Evolutionary conservation across 2,888 invertebrate species (phyloP).

Genomic region (Fissipunctia ypsillon): DNA sequence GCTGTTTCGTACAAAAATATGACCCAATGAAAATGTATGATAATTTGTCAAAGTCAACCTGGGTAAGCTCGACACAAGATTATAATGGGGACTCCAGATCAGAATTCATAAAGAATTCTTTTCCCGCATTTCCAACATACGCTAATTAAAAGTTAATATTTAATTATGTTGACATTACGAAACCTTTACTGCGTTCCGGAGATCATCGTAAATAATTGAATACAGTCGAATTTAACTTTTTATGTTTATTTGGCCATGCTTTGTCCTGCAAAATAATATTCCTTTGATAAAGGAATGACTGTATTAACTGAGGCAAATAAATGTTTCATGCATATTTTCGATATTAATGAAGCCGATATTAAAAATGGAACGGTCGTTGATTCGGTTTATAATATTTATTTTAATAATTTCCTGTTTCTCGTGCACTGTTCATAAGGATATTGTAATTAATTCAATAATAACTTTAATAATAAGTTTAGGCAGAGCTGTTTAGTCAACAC

Average conservation of each 20-base stretch:
- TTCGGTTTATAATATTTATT: neutral
- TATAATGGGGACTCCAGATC: neutral
- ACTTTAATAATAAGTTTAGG: no score
- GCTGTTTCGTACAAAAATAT: no score
- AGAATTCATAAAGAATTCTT: neutral
- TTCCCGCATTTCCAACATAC: neutral
- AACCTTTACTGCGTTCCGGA: slow-evolving; percentile 1
- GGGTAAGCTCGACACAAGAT: neutral
- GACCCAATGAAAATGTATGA: no score
- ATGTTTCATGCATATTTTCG: slow-evolving; percentile 14
- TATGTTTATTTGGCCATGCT: slow-evolving; percentile 6
- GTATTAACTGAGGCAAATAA: slow-evolving; percentile 19
- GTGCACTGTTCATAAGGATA: neutral
- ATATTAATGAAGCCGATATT: slow-evolving; percentile 14
- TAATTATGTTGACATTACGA: slow-evolving; percentile 20
- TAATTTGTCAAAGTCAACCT: neutral
- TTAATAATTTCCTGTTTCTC: neutral
- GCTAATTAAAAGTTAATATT: slow-evolving; percentile 30
- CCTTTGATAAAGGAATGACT: slow-evolving; percentile 12
- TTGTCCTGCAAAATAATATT: slow-evolving; percentile 10
- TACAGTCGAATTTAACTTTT: slow-evolving; percentile 3
- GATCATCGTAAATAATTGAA: slow-evolving; percentile 16
- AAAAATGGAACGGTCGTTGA: slow-evolving; percentile 2
- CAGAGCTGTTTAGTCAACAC: neutral
- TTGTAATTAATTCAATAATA: neutral